Evolutionary conservation across 2,797 vertebrate genomes (phyloP).

Genomic region (Florisuga fusca): DNA sequence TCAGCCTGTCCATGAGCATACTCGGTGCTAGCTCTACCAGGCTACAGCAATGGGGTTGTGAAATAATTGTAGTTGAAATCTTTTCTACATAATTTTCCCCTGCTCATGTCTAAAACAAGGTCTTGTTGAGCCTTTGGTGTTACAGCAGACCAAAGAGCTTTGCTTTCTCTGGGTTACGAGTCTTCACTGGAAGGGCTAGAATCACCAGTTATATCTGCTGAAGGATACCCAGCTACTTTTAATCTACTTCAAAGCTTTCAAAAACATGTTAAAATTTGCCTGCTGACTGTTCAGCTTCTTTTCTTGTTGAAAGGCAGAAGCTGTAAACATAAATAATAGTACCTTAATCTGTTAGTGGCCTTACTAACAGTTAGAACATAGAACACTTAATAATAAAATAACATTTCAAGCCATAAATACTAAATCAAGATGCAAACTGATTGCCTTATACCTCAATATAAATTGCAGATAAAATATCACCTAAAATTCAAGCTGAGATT

Average conservation of each 20-base stretch:
- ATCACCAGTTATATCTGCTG: background rate
- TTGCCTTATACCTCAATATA: conserved; percentile 34
- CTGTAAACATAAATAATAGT: conserved; percentile 8
- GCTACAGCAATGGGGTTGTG: background rate
- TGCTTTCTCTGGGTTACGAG: background rate
- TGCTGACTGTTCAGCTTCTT: background rate
- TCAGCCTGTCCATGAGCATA: background rate
- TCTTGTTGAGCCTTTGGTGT: background rate
- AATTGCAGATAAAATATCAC: conserved; percentile 35
- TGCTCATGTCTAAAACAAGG: background rate
- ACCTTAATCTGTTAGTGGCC: conserved; percentile 37
- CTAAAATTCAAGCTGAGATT: conserved; percentile 68
- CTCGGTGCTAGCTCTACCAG: background rate
- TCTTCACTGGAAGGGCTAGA: background rate
- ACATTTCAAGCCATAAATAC: conserved; percentile 54
- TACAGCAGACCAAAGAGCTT: background rate
- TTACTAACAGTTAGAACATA: conserved; percentile 9
- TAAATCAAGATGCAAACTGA: conserved; percentile 43
- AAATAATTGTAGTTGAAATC: background rate
- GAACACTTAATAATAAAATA: conserved; percentile 62
- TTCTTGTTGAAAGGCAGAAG: conserved; percentile 40
- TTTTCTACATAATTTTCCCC: background rate
- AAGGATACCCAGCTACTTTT: background rate
- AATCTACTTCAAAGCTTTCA: conserved; percentile 37
- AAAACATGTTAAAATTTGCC: background rate